Conservation (phyloP, 2,888 invertebrate genomes). For the Drosophila mimetica region DNA sequence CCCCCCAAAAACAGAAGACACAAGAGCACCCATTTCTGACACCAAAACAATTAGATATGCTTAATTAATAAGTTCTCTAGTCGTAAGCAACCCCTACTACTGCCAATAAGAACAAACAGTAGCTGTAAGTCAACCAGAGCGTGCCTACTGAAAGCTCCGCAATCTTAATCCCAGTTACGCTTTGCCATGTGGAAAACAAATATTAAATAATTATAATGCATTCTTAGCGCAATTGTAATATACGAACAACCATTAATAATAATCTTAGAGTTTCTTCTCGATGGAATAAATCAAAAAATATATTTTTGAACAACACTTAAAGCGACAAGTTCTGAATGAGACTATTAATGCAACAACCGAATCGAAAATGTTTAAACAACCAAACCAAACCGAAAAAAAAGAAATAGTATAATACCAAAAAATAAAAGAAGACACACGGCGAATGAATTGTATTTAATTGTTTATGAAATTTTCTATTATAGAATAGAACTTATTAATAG, state of each 20-base stretch:
- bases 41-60: constrained; percentile 40
- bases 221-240: constrained; percentile 65
- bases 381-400: neutral
- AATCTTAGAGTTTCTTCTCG: constrained; percentile 40
- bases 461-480: constrained; percentile 50
- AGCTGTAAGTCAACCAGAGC: constrained; percentile 76
- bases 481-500: constrained; percentile 79
- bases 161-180: constrained; percentile 40
- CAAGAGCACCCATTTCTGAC: constrained; percentile 77
- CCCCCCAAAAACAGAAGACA: constrained; percentile 63
- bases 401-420: constrained; percentile 20
- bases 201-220: constrained; percentile 31
- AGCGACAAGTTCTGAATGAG: constrained; percentile 84
- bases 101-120: constrained; percentile 85
- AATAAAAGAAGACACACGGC: constrained; percentile 37
- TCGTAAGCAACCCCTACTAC: constrained; percentile 71
- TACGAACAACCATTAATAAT: constrained; percentile 43
- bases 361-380: constrained; percentile 44
- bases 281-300: constrained; percentile 73
- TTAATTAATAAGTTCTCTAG: constrained; percentile 24
- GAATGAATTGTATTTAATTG: constrained; percentile 41
- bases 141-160: constrained; percentile 46
- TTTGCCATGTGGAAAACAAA: constrained; percentile 44
- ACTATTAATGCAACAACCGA: constrained; percentile 80
- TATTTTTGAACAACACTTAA: constrained; percentile 79